phyloP scores from a whole-genome alignment of 2,797 vertebrate species.

The Acanthopagrus latus region DNA sequence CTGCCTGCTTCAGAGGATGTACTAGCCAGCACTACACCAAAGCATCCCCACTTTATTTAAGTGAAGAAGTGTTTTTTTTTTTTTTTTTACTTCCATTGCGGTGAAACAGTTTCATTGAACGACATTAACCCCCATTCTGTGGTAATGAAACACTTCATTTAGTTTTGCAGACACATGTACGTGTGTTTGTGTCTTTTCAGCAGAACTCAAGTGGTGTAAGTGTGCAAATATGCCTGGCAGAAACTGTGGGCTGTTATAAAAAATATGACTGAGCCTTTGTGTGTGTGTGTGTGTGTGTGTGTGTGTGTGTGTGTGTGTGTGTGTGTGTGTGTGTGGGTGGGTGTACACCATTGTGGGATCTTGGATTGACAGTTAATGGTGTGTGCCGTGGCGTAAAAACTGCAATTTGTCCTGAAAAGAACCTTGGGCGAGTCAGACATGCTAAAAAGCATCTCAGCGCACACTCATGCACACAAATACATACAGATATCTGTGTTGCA shows the following conservation, averaged over 20 bases:
- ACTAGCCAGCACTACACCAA: slow-evolving; percentile 10
- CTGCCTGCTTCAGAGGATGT: background rate
- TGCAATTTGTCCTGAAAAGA: slow-evolving; percentile 29
- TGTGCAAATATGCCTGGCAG: slow-evolving; percentile 5
- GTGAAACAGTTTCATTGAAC: slow-evolving; percentile 13
- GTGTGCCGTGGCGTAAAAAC: background rate
- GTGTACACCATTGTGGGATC: background rate
- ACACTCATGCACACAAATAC: background rate
- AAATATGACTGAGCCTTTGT: background rate
- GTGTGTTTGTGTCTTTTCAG: background rate
- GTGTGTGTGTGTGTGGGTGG: background rate
- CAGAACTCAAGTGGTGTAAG: background rate
- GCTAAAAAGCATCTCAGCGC: slow-evolving; percentile 6
- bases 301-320: background rate
- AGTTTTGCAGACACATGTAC: slow-evolving; percentile 7
- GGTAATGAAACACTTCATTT: slow-evolving; percentile 34
- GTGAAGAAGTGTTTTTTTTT: slow-evolving; percentile 4
- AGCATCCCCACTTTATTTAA: slow-evolving; percentile 20
- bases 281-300: background rate
- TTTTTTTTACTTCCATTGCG: slow-evolving; percentile 2
- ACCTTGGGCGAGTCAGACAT: background rate
- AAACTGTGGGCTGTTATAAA: slow-evolving; percentile 13
- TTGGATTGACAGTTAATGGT: slow-evolving; percentile 24
- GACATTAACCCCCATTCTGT: slow-evolving; percentile 25
- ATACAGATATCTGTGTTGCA: background rate